These are phyloP conservation scores for Montipora efflorescens DNA, from an alignment of 64 coral and sea anemone species.

Conservation along the genomic window DNA sequence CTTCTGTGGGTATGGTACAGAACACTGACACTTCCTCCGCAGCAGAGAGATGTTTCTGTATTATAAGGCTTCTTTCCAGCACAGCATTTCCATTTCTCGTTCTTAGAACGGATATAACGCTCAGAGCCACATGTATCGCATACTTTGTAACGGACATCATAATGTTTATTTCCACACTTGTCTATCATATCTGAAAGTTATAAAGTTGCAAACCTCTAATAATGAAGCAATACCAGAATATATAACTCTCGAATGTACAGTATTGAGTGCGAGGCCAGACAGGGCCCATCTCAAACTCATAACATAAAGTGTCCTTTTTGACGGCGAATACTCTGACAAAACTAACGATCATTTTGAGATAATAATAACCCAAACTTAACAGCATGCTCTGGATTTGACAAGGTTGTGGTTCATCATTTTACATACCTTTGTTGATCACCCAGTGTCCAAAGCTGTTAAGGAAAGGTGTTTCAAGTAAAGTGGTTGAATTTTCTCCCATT, in stretches of 20 bases:
- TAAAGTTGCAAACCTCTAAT: background rate
- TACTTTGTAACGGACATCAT: constrained; percentile 18
- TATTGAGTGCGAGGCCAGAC: too few relatives aligned
- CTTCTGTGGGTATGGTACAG: background rate
- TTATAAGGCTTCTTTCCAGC: background rate
- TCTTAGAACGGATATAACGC: background rate
- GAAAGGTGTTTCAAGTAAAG: background rate
- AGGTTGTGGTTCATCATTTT: too few relatives aligned
- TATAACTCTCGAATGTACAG: too few relatives aligned
- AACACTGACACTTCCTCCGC: background rate
- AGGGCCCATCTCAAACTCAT: too few relatives aligned
- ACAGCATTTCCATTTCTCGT: constrained; percentile 12
- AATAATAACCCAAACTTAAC: too few relatives aligned
- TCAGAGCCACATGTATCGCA: constrained; percentile 7
- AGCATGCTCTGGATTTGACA: too few relatives aligned
- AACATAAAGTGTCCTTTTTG: too few relatives aligned
- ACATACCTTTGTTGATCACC: background rate
- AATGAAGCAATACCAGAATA: too few relatives aligned
- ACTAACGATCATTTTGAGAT: too few relatives aligned
- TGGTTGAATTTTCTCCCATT: background rate
- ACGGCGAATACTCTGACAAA: too few relatives aligned
- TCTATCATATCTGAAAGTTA: constrained; percentile 3
- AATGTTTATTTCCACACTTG: constrained; percentile 1
- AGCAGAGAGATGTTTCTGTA: constrained; percentile 12
- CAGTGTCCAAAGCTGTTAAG: background rate